phyloP scores from a whole-genome alignment of 1,140 invertebrate species.

The Capitella teleta region DNA sequence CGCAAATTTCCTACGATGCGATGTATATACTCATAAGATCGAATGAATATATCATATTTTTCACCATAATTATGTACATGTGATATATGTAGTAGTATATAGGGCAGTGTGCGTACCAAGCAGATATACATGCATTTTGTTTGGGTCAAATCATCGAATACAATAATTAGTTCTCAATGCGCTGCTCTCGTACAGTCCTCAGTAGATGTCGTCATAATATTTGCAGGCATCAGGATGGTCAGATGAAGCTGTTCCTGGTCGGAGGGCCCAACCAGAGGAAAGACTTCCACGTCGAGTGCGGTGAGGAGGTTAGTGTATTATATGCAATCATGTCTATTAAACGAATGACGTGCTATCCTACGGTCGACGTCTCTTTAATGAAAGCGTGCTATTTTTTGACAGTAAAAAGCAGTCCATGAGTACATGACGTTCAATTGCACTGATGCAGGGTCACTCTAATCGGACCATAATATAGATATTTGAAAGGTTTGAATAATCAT shows the following conservation, averaged over 20 bases:
- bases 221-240: slow-evolving; percentile 46
- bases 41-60: too few species aligned
- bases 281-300: slow-evolving; percentile 54
- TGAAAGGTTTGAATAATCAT: neutral
- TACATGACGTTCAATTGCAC: neutral
- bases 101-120: too few species aligned
- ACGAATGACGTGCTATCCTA: neutral
- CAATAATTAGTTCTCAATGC: too few species aligned
- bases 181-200: too few species aligned
- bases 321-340: too few species aligned
- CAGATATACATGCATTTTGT: too few species aligned
- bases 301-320: slow-evolving; percentile 47
- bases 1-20: too few species aligned
- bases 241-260: slow-evolving; percentile 52
- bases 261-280: slow-evolving; percentile 53
- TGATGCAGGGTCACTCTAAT: neutral
- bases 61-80: too few species aligned
- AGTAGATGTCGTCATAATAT: neutral
- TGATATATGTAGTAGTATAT: too few species aligned
- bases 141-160: too few species aligned
- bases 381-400: neutral
- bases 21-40: too few species aligned
- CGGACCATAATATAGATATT: neutral
- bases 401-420: neutral
- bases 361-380: neutral